These are phyloP conservation scores for Orthosia gracilis DNA, from an alignment of 2,888 invertebrate genomes.

Conservation along the genomic window DNA sequence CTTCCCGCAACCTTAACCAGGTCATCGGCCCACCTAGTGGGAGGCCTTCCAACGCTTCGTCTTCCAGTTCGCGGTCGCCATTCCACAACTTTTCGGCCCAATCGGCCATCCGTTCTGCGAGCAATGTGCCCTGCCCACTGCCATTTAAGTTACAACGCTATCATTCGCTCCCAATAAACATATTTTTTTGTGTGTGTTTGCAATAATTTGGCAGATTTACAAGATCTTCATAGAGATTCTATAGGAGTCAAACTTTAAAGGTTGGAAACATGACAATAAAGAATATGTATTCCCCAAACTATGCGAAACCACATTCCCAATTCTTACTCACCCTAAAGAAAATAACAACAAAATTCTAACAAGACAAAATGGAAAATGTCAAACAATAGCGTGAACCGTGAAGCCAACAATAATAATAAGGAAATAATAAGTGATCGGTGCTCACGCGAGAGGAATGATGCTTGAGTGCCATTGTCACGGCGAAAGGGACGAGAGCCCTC, in stretches of 20 bases:
- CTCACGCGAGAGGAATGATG: slow-evolving; percentile 74
- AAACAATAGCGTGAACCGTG: slow-evolving; percentile 69
- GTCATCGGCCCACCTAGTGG: too few species aligned
- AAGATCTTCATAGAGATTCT: not conserved
- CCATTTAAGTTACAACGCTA: too few species aligned
- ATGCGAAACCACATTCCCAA: not conserved
- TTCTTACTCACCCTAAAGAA: too few species aligned
- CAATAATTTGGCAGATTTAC: not conserved
- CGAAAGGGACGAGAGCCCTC: slow-evolving; percentile 76
- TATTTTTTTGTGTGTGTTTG: too few species aligned
- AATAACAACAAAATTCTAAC: slow-evolving; percentile 25
- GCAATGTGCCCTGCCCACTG: too few species aligned
- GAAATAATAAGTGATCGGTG: slow-evolving; percentile 81
- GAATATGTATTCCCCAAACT: not conserved
- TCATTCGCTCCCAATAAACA: too few species aligned
- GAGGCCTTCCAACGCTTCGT: too few species aligned
- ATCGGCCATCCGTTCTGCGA: too few species aligned
- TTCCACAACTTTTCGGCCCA: too few species aligned
- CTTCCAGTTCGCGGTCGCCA: too few species aligned
- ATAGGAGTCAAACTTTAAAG: not conserved
- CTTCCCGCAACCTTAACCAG: too few species aligned
- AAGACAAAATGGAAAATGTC: slow-evolving; percentile 49
- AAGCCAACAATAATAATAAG: slow-evolving; percentile 65
- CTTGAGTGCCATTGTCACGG: slow-evolving; percentile 76
- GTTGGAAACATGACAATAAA: not conserved